Percentiles rank a stretch among this genome's conserved stretches.
Evolutionary conservation across 2,113 vertebrate genomes (phyloP).

Genomic region (Mormyrus iriodes): DNA sequence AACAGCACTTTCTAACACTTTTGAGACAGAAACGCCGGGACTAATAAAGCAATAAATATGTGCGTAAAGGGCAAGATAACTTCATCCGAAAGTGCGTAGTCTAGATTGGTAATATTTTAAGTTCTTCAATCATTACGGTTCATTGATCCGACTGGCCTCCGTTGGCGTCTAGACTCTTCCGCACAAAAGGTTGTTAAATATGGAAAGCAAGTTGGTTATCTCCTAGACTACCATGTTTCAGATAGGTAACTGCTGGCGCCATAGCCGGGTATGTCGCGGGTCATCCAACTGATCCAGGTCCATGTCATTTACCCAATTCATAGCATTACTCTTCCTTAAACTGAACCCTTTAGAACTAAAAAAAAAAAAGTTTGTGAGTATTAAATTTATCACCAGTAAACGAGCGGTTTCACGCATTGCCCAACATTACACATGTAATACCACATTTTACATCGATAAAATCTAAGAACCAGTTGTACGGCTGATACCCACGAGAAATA

Average conservation of each 20-base stretch:
- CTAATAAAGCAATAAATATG: slow-evolving; percentile 46
- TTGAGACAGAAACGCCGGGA: slow-evolving; percentile 28
- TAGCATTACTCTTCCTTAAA: neutral
- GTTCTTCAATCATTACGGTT: slow-evolving; percentile 63
- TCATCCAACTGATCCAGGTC: neutral
- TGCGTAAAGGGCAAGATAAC: slow-evolving; percentile 27
- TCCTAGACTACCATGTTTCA: slow-evolving; percentile 40
- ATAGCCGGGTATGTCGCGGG: neutral
- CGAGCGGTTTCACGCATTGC: neutral
- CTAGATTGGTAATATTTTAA: slow-evolving; percentile 62
- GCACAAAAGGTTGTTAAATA: slow-evolving; percentile 45
- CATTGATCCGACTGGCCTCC: slow-evolving; percentile 62
- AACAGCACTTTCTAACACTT: slow-evolving; percentile 8
- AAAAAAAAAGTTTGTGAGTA: too few species aligned
- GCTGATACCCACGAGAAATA: neutral
- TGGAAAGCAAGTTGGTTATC: slow-evolving; percentile 51
- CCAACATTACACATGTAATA: neutral
- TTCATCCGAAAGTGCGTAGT: slow-evolving; percentile 49
- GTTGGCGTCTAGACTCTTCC: slow-evolving; percentile 54
- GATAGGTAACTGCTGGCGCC: slow-evolving; percentile 25
- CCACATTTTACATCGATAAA: neutral
- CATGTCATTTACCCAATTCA: neutral
- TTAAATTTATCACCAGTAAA: neutral
- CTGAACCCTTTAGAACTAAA: neutral
- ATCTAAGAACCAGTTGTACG: neutral